A percentile compares a stretch with the other conserved stretches of the same genome.
Conservation (phyloP, 2,888 invertebrate species). For the Geotrupes spiniger region DNA sequence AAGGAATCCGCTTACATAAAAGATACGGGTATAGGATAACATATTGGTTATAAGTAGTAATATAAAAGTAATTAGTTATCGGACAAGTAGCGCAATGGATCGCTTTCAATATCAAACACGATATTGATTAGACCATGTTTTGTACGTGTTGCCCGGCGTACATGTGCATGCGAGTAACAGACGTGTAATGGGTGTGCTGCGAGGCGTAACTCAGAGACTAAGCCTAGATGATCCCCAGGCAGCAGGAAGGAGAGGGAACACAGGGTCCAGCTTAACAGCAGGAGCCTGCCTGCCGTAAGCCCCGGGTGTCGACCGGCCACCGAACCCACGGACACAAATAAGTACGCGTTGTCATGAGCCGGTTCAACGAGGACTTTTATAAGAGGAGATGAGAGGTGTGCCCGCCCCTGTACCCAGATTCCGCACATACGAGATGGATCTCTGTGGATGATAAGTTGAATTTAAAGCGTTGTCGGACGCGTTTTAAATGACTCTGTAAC, state of each 20-base stretch:
- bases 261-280: conserved; percentile 25
- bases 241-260: conserved; percentile 22
- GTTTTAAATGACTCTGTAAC: conserved; percentile 21
- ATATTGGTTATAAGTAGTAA: background rate
- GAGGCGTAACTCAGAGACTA: conserved; percentile 24
- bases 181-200: conserved; percentile 23
- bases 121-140: conserved; percentile 5
- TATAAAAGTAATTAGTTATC: conserved; percentile 6
- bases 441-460: conserved; percentile 24
- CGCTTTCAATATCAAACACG: conserved; percentile 5
- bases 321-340: conserved; percentile 46
- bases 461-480: conserved; percentile 24
- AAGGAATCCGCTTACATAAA: too few relatives aligned
- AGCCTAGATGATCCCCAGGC: conserved; percentile 24
- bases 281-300: conserved; percentile 31
- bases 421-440: conserved; percentile 21
- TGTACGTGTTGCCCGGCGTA: conserved; percentile 2
- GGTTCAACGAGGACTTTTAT: conserved; percentile 22
- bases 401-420: conserved; percentile 21
- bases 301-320: conserved; percentile 47
- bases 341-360: conserved; percentile 25
- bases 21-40: background rate
- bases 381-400: conserved; percentile 23
- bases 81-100: background rate
- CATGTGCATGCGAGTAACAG: conserved; percentile 17